Base-by-base conservation (phyloP, 2,888 invertebrate species). In the Belgica antarctica region DNA sequence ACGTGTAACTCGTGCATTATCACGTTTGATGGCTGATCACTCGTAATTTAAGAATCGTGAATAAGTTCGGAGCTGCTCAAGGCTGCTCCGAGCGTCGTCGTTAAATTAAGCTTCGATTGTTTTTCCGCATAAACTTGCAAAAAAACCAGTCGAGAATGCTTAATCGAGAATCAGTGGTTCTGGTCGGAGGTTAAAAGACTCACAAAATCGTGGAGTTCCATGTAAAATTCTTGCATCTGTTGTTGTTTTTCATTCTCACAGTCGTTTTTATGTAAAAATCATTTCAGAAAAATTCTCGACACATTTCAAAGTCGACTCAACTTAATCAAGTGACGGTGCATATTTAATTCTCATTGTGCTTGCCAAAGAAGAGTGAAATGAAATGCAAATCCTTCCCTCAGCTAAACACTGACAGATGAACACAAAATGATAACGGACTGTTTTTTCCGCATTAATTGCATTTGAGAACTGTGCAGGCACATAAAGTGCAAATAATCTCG, bases 211-310 rank as follows among this genome's bases (percentile, higher is more conserved):
- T 7, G 41, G 12, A 41, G 3, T 41, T 41, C 41, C 22, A 31
- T 31, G n/a, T 10, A 41, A 41, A 41, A 15, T 15, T 41, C 41
- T 17, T 17, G 19, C 22, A 52, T 17, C 22, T 52, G 52, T 52
- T 19, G 19, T n/a, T n/a, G n/a, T n/a, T n/a, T n/a, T n/a, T n/a
- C n/a, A n/a, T 52, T 52, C 52, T 52, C 52, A 52, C 52, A 52
- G 15, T n/a, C n/a, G n/a, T n/a, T n/a, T n/a, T n/a, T n/a, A n/a
- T n/a, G 22, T 52, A 10, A 15, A 17, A 12, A 52, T 52, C 22
- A 2, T 52, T 17, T 52, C 22, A 22, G 7, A n/a, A 52, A 22
- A 7, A 52, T 52, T 52, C 52, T 17, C 52, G 52, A 52, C 52
- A 52, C 52, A 52, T 52, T 52, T 52, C 52, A 52, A 52, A 52